Evolutionary conservation across 2,888 invertebrate species (phyloP).

Genomic region (Apamea epomidion): DNA sequence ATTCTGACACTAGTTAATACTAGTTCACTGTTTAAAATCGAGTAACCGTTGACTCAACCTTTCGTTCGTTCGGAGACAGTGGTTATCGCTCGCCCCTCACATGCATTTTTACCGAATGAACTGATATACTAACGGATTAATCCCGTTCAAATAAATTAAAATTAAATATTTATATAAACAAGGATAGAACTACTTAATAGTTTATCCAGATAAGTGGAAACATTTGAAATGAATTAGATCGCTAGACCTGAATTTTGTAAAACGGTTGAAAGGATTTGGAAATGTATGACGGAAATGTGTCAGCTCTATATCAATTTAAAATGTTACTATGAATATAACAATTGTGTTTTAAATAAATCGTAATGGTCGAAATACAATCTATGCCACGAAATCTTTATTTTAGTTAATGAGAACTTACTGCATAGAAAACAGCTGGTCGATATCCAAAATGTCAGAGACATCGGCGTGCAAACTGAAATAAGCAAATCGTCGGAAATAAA

Average conservation of each 20-base stretch:
- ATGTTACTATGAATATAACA: background rate
- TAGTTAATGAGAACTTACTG: background rate
- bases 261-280: slow-evolving; percentile 21
- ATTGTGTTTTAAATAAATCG: background rate
- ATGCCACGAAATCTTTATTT: background rate
- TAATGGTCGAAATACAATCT: slow-evolving; percentile 20
- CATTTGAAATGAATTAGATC: slow-evolving; percentile 39
- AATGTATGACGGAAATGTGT: slow-evolving; percentile 3
- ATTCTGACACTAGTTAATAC: background rate
- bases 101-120: slow-evolving; percentile 23
- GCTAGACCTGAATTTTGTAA: slow-evolving; percentile 29
- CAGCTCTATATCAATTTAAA: background rate
- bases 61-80: background rate
- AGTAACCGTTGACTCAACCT: background rate
- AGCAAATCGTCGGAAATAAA: no score
- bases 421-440: background rate
- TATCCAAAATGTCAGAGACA: no score
- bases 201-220: slow-evolving; percentile 1
- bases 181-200: slow-evolving; percentile 17
- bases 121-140: slow-evolving; percentile 30
- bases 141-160: slow-evolving; percentile 54
- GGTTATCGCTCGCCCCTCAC: slow-evolving; percentile 19
- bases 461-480: no score
- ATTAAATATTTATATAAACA: slow-evolving; percentile 1
- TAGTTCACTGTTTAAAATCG: background rate